phyloP scores from a whole-genome alignment of 2,888 invertebrate genomes.

The Troides aeacus region DNA sequence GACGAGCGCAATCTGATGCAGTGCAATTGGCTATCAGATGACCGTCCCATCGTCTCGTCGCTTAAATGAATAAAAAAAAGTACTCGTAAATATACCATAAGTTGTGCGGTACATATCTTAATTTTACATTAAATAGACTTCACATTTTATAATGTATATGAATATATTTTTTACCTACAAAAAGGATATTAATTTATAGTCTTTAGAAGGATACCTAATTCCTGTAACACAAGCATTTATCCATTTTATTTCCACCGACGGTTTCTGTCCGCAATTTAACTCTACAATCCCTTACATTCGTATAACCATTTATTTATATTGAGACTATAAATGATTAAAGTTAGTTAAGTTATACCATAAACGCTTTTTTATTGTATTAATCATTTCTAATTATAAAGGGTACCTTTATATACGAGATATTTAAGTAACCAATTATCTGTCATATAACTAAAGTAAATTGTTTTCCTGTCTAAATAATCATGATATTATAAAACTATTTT shows the following conservation, averaged over 20 bases:
- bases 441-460: background rate
- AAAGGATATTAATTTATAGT: no score
- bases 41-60: no score
- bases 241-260: background rate
- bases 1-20: no score
- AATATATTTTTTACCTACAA: no score
- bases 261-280: background rate
- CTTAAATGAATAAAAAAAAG: no score
- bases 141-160: no score
- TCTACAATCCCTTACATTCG: background rate
- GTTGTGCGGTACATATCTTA: no score
- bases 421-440: background rate
- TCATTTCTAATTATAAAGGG: background rate
- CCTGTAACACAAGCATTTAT: background rate
- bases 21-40: no score
- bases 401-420: background rate
- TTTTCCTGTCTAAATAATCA: background rate
- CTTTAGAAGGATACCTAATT: no score
- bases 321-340: background rate
- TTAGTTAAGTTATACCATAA: conserved; percentile 3
- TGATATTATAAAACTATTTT: background rate
- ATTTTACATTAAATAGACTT: no score
- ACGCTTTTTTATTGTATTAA: background rate
- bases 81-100: no score
- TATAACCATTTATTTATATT: background rate